A percentile compares a stretch with the other conserved stretches of the same genome.
These are phyloP conservation scores for Copidosoma aretas DNA, from an alignment of 2,888 invertebrate species.

Conservation along the genomic window DNA sequence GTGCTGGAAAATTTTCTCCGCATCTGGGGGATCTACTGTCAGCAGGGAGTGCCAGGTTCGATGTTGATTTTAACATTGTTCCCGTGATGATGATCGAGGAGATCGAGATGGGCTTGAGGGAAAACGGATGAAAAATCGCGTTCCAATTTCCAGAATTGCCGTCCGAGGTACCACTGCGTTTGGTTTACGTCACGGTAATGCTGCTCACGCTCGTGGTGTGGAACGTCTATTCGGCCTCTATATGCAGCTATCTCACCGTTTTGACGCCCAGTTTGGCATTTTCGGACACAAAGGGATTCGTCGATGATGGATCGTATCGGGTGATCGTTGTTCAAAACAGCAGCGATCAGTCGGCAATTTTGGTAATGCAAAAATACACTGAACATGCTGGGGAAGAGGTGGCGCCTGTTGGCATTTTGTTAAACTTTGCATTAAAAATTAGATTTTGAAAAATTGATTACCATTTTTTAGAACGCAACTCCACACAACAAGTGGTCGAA, in stretches of 20 bases:
- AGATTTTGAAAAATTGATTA: too few species aligned
- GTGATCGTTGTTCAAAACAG: conserved; percentile 46
- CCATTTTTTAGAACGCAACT: too few species aligned
- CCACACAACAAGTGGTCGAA: too few species aligned
- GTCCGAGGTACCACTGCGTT: conserved; percentile 15
- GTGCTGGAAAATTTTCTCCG: conserved; percentile 29
- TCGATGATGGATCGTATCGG: conserved; percentile 48
- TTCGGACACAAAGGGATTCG: conserved; percentile 49
- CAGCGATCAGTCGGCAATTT: conserved; percentile 47
- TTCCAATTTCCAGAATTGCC: conserved; percentile 21
- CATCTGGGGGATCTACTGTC: conserved; percentile 44
- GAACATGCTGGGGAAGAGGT: too few species aligned
- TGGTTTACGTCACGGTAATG: conserved; percentile 28
- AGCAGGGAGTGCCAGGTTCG: conserved; percentile 42
- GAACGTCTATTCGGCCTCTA: conserved; percentile 53
- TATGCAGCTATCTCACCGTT: conserved; percentile 50
- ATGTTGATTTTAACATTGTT: too few species aligned
- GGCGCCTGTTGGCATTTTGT: too few species aligned
- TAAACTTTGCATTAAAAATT: too few species aligned
- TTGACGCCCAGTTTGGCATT: conserved; percentile 48
- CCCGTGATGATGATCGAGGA: too few species aligned
- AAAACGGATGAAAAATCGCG: not conserved
- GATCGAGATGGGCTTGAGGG: too few species aligned
- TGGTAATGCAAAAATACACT: too few species aligned
- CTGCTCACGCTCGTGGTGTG: conserved; percentile 46